These are phyloP conservation scores for Aurelia sp. DNA, from an alignment of 30 jellyfish, hydroid and myxozoan species.

Conservation along the genomic window DNA sequence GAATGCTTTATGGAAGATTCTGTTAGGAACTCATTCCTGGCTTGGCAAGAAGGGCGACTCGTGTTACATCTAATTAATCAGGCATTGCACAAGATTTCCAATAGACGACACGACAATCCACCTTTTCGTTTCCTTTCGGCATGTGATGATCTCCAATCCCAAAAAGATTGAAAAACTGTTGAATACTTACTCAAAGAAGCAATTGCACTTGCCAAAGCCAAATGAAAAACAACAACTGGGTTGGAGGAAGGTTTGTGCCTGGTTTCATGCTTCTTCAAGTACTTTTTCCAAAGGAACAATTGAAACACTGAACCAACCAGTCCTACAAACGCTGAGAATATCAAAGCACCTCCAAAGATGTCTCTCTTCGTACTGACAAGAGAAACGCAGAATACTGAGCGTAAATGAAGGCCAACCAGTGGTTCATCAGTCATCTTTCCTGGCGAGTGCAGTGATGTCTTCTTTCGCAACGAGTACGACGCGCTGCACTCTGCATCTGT, in stretches of 20 bases:
- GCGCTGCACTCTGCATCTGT: too few relatives aligned
- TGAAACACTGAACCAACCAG: constrained; percentile 57
- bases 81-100: too few relatives aligned
- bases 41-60: too few relatives aligned
- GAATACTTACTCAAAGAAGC: constrained; percentile 42
- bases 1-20: too few relatives aligned
- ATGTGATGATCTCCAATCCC: too few relatives aligned
- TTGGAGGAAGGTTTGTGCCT: constrained; percentile 79
- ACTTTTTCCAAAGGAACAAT: constrained; percentile 58
- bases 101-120: too few relatives aligned
- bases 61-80: too few relatives aligned
- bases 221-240: constrained; percentile 63
- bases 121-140: too few relatives aligned
- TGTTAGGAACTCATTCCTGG: too few relatives aligned
- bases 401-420: constrained; percentile 39
- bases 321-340: constrained; percentile 37
- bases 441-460: not conserved
- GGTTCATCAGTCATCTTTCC: not conserved
- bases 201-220: constrained; percentile 54
- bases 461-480: too few relatives aligned
- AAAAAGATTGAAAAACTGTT: not conserved
- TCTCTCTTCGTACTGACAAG: constrained; percentile 6
- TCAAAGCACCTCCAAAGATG: constrained; percentile 17
- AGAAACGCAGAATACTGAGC: constrained; percentile 40
- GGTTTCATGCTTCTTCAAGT: constrained; percentile 36